Conservation (phyloP, 2,797 vertebrate genomes). For the Rhinogobio ventralis region DNA sequence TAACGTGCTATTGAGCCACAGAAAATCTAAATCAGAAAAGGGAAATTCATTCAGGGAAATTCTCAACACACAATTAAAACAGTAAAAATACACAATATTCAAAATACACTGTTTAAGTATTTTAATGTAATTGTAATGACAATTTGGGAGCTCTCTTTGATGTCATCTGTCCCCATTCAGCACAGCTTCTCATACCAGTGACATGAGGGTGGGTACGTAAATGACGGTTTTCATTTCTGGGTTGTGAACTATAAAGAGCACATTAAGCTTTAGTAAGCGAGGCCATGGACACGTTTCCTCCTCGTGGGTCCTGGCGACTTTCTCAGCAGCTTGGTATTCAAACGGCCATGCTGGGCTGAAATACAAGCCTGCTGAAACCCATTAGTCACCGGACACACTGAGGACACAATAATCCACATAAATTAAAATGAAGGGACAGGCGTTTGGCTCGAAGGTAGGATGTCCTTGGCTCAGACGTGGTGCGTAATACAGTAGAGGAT, state of each 20-base stretch:
- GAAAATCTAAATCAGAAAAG: too few relatives aligned
- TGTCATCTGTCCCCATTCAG: background rate
- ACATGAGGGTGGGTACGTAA: background rate
- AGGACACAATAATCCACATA: conserved; percentile 47
- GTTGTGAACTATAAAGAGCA: conserved; percentile 10
- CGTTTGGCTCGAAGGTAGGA: conserved; percentile 41
- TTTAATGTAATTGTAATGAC: background rate
- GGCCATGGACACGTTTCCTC: background rate
- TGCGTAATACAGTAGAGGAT: conserved; percentile 27
- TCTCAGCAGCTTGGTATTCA: conserved; percentile 33
- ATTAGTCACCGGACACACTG: conserved; percentile 71
- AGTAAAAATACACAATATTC: too few relatives aligned
- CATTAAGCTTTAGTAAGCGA: conserved; percentile 1
- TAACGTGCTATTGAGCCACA: too few relatives aligned
- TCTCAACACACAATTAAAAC: background rate
- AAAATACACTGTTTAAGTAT: too few relatives aligned
- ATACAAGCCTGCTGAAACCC: conserved; percentile 40
- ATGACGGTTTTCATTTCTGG: background rate
- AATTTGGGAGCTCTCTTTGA: background rate
- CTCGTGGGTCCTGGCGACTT: conserved; percentile 7
- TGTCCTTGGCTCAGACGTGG: conserved; percentile 39
- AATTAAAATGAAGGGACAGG: conserved; percentile 49
- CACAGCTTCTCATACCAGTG: background rate
- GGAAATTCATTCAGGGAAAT: too few relatives aligned
- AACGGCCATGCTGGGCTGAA: conserved; percentile 33